phyloP scores from a whole-genome alignment of 2,113 vertebrate species.

The Probosciger aterrimus region DNA sequence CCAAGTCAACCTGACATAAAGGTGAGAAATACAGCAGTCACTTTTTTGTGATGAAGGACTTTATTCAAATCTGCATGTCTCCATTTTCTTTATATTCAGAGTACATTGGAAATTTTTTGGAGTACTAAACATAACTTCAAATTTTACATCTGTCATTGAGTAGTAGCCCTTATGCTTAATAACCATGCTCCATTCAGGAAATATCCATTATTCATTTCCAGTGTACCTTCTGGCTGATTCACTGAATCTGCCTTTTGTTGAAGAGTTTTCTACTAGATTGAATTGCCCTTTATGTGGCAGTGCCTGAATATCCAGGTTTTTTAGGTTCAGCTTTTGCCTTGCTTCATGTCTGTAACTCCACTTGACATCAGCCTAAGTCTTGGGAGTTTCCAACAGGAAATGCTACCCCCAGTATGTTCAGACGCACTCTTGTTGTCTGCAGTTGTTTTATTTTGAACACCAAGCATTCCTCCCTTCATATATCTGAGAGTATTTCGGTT shows the following conservation, averaged over 20 bases:
- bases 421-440: conserved; percentile 64
- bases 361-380: not conserved
- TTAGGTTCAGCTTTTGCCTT: not conserved
- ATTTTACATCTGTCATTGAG: conserved; percentile 19
- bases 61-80: not conserved
- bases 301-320: not conserved
- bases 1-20: not conserved
- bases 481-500: conserved; percentile 66
- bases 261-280: not conserved
- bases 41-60: not conserved
- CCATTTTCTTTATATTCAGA: not conserved
- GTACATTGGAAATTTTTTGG: not conserved
- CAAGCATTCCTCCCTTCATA: conserved; percentile 54
- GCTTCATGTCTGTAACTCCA: not conserved
- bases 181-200: not conserved
- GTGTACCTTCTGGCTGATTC: conserved; percentile 39
- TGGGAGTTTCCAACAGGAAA: conserved; percentile 66
- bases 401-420: conserved; percentile 56
- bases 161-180: not conserved
- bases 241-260: conserved; percentile 29
- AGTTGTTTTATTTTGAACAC: conserved; percentile 71
- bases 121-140: not conserved
- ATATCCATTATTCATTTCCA: conserved; percentile 45
- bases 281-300: not conserved
- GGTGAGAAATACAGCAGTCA: not conserved